Evolutionary conservation across 2,888 invertebrate genomes (phyloP).

Genomic region (Trissolcus brochymenae): DNA sequence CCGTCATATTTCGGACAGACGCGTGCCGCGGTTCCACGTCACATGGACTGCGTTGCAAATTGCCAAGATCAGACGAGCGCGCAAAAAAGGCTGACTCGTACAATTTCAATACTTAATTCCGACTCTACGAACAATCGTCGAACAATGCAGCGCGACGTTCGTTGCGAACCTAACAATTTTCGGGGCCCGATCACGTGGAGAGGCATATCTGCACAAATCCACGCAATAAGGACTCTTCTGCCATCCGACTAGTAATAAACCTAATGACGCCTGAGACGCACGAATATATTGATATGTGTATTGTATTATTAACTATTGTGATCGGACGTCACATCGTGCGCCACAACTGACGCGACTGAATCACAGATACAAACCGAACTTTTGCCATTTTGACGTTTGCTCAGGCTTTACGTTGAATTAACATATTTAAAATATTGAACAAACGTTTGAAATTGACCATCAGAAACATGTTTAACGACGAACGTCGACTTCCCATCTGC

Average conservation of each 20-base stretch:
- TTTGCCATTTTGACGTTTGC: too few relatives aligned
- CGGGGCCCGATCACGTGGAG: slow-evolving; percentile 44
- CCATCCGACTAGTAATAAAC: slow-evolving; percentile 42
- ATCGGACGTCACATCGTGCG: slow-evolving; percentile 42
- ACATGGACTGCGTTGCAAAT: slow-evolving; percentile 37
- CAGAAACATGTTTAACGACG: too few relatives aligned
- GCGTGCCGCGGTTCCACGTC: slow-evolving; percentile 66
- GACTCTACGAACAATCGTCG: slow-evolving; percentile 35
- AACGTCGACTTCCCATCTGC: too few relatives aligned
- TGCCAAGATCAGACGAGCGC: slow-evolving; percentile 39
- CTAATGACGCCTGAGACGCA: slow-evolving; percentile 13
- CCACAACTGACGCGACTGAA: slow-evolving; percentile 52
- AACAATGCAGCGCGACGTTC: slow-evolving; percentile 44
- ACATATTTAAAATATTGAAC: too few relatives aligned
- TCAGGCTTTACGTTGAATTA: too few relatives aligned
- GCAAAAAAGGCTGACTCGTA: slow-evolving; percentile 37
- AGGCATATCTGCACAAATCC: slow-evolving; percentile 47
- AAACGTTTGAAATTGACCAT: too few relatives aligned
- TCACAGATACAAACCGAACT: slow-evolving; percentile 3
- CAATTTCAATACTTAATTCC: slow-evolving; percentile 51
- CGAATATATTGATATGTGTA: slow-evolving; percentile 12
- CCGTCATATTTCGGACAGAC: slow-evolving; percentile 68
- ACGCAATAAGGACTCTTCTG: slow-evolving; percentile 47
- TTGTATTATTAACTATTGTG: slow-evolving; percentile 39
- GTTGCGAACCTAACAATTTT: slow-evolving; percentile 52